phyloP scores from a whole-genome alignment of 2,797 vertebrate genomes.

The Peromyscus attwateri region DNA sequence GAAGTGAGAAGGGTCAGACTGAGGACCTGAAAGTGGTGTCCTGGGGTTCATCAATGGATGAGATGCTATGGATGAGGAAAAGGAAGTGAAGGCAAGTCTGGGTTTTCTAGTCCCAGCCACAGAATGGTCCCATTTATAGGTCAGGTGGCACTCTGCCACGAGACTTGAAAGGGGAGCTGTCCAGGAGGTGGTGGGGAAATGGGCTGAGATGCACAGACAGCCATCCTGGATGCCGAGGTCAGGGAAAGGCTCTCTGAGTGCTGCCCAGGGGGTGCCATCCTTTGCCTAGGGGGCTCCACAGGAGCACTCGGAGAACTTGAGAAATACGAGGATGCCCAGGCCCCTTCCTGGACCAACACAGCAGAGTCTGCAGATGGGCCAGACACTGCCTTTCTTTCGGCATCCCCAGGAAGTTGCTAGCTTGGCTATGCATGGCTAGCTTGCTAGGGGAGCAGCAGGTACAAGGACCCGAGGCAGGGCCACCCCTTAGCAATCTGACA shows the following conservation, averaged over 20 bases:
- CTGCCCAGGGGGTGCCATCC: neutral
- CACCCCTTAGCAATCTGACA: too few species aligned
- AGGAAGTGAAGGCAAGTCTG: neutral
- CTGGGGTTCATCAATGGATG: neutral
- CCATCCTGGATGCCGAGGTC: neutral
- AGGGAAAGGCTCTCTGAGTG: neutral
- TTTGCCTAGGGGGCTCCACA: neutral
- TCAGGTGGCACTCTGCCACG: neutral
- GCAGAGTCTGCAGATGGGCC: neutral
- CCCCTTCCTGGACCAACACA: neutral
- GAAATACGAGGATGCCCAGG: neutral
- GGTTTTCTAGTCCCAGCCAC: neutral
- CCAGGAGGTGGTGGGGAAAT: neutral
- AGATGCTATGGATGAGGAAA: too few species aligned
- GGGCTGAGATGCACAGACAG: neutral
- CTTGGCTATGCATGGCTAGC: fast-evolving
- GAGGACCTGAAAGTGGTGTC: neutral
- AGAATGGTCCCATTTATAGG: neutral
- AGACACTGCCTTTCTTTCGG: neutral
- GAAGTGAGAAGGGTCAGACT: neutral
- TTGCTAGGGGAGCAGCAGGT: neutral
- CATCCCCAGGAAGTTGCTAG: neutral
- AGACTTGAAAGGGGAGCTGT: neutral
- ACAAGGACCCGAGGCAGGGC: neutral
- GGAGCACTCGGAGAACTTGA: neutral